Evolutionary conservation across 2,888 invertebrate species (phyloP).

Genomic region (Vesta saturnalis): DNA sequence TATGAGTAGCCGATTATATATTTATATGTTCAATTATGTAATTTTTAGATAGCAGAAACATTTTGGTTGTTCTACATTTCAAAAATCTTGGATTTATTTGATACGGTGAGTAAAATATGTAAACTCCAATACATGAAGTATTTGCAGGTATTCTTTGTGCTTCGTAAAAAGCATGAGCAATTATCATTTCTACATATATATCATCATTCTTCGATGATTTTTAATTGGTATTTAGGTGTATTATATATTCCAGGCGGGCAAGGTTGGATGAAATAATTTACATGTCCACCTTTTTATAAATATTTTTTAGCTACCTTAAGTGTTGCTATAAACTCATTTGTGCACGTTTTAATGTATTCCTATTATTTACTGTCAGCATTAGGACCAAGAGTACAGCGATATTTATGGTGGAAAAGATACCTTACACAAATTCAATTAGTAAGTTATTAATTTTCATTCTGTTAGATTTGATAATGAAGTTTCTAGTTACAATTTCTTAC

Average conservation of each 20-base stretch:
- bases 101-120: constrained; percentile 72
- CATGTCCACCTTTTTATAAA: neutral
- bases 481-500: constrained; percentile 45
- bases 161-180: constrained; percentile 90
- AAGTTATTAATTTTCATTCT: constrained; percentile 43
- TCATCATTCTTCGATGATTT: constrained; percentile 93
- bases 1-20: no score
- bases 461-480: neutral
- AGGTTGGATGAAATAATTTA: constrained; percentile 36
- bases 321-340: constrained; percentile 83
- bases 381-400: constrained; percentile 82
- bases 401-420: constrained; percentile 93
- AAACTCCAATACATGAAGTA: neutral
- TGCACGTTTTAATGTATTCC: constrained; percentile 91
- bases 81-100: constrained; percentile 92
- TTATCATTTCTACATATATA: constrained; percentile 91
- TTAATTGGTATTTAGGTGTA: constrained; percentile 78
- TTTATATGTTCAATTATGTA: no score
- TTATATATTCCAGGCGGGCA: constrained; percentile 76
- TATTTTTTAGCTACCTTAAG: constrained; percentile 82
- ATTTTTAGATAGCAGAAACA: constrained; percentile 81
- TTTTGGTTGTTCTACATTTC: constrained; percentile 96
- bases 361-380: constrained; percentile 88
- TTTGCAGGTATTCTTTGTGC: constrained; percentile 79
- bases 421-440: constrained; percentile 90